phyloP scores from a whole-genome alignment of 2,113 vertebrate genomes.

The Herpetotheres cachinnans region DNA sequence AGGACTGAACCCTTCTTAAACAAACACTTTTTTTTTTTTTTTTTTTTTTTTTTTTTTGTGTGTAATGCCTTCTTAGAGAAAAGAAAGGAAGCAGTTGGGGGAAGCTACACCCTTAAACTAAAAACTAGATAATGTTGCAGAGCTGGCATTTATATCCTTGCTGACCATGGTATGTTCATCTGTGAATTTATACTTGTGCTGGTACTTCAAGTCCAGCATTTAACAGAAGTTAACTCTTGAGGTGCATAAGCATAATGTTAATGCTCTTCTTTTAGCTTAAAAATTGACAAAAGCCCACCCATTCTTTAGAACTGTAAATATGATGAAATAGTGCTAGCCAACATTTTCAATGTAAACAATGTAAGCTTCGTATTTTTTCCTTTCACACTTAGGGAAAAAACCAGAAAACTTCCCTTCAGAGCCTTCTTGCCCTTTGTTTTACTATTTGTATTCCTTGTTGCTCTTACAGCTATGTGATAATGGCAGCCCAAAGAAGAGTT shows the following conservation, averaged over 20 bases:
- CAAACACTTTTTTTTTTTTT: neutral
- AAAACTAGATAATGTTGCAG: slow-evolving; percentile 1
- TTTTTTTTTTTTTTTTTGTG: neutral
- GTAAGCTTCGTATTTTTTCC: neutral
- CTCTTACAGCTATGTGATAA: neutral
- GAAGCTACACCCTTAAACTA: slow-evolving; percentile 46
- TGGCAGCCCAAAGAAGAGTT: neutral
- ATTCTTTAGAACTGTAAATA: neutral
- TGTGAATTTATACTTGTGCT: neutral
- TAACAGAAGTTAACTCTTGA: neutral
- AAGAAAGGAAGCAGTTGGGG: slow-evolving; percentile 22
- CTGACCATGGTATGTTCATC: neutral
- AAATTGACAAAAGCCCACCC: neutral
- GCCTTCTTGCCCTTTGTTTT: neutral
- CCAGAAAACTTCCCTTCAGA: neutral
- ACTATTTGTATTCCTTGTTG: neutral
- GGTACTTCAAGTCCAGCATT: neutral
- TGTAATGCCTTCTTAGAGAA: neutral
- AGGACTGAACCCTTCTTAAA: neutral
- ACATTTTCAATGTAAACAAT: neutral
- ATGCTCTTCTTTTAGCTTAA: neutral
- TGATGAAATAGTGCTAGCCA: neutral
- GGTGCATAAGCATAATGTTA: neutral
- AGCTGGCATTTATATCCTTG: neutral
- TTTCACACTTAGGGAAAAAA: neutral